A percentile compares a stretch with the other conserved stretches of the same genome.
These are phyloP conservation scores for Pygocentrus nattereri DNA, from an alignment of 2,797 vertebrate genomes.

Conservation along the genomic window DNA sequence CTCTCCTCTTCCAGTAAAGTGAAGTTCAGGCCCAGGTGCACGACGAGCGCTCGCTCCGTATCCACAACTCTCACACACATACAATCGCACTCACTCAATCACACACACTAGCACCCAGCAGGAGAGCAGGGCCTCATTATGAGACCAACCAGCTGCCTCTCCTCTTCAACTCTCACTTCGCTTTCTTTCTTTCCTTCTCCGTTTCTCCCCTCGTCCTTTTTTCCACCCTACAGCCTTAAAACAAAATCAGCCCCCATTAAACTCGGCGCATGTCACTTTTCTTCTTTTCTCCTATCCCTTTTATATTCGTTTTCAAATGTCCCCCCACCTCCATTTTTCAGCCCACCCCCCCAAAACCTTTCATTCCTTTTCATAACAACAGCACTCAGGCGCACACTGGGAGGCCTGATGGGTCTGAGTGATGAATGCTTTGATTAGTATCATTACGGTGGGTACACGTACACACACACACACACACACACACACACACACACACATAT, in stretches of 20 bases:
- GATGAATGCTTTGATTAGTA: conserved; percentile 46
- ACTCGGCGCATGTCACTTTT: neutral
- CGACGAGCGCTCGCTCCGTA: conserved; percentile 40
- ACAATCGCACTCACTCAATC: conserved; percentile 32
- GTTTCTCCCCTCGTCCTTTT: conserved; percentile 59
- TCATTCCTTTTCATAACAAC: neutral
- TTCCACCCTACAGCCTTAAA: neutral
- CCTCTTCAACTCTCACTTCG: conserved; percentile 18
- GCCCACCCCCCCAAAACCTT: neutral
- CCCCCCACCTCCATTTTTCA: neutral
- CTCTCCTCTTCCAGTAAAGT: neutral
- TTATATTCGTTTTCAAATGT: neutral
- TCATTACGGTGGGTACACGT: neutral
- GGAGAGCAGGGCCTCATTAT: conserved; percentile 65
- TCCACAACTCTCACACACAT: conserved; percentile 28
- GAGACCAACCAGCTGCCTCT: conserved; percentile 68
- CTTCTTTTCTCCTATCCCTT: neutral
- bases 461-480: neutral
- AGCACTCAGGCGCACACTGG: neutral
- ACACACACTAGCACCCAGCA: conserved; percentile 42
- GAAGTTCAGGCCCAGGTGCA: conserved; percentile 61
- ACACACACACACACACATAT: conserved; percentile 3
- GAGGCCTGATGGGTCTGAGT: conserved; percentile 25
- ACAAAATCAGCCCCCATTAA: conserved; percentile 15
- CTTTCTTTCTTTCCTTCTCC: conserved; percentile 9